Conservation (phyloP, 2,888 invertebrate genomes). For the Slavum lentiscoides region DNA sequence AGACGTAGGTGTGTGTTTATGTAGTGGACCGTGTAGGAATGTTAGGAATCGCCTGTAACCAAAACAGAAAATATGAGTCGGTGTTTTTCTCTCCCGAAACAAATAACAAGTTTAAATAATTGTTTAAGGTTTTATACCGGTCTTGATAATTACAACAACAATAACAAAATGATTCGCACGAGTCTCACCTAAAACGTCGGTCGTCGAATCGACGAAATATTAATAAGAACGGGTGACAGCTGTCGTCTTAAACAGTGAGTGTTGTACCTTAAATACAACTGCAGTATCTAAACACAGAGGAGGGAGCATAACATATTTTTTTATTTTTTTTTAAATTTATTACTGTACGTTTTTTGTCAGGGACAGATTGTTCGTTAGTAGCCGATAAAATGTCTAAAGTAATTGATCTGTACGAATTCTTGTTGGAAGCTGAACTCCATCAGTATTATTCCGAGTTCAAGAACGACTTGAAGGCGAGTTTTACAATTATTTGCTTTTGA, state of each 20-base stretch:
- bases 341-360: not conserved
- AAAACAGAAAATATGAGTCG: not conserved
- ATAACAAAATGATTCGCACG: no score
- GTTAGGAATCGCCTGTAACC: not conserved
- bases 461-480: slow-evolving; percentile 76
- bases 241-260: not conserved
- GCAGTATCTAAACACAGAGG: not conserved
- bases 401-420: slow-evolving; percentile 74
- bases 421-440: slow-evolving; percentile 90
- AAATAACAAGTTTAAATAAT: no score
- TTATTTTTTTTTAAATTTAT: not conserved
- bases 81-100: no score
- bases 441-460: slow-evolving; percentile 82
- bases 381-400: slow-evolving; percentile 37
- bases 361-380: not conserved
- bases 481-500: not conserved
- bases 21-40: not conserved
- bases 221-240: not conserved
- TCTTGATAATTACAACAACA: no score
- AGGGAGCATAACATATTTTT: not conserved
- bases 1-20: not conserved
- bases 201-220: no score
- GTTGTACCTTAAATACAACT: not conserved
- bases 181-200: no score
- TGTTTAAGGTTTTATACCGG: no score